phyloP scores from a whole-genome alignment of 2,888 invertebrate species.

The Drosophila niveifrons region DNA sequence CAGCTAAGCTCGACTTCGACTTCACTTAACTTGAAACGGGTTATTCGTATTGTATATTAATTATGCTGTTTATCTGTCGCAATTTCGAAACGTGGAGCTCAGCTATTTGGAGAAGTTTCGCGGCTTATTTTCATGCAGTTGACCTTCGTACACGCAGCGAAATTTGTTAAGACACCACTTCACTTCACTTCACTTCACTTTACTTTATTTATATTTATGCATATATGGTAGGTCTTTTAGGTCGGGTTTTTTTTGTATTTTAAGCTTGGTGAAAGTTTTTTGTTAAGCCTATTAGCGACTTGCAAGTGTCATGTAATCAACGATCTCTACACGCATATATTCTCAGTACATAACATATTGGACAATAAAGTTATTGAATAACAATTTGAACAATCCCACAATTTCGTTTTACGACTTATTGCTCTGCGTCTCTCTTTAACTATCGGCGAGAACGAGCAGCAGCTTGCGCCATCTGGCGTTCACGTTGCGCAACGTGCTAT shows the following conservation, averaged over 20 bases:
- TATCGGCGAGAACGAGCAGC: not conserved
- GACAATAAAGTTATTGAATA: not conserved
- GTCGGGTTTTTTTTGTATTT: slow-evolving; percentile 11
- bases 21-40: slow-evolving; percentile 61
- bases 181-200: slow-evolving; percentile 1
- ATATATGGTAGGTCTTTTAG: not conserved
- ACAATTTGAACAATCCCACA: not conserved
- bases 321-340: not conserved
- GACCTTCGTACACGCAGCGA: slow-evolving; percentile 70
- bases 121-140: slow-evolving; percentile 57
- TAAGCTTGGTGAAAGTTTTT: slow-evolving; percentile 60
- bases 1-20: not conserved
- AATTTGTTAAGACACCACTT: slow-evolving; percentile 50
- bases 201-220: slow-evolving; percentile 7
- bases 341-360: not conserved
- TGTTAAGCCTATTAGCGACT: slow-evolving; percentile 47
- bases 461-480: not conserved
- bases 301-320: slow-evolving; percentile 14
- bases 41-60: slow-evolving; percentile 72
- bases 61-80: slow-evolving; percentile 68
- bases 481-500: not conserved
- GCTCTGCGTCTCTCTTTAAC: not conserved
- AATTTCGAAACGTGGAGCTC: slow-evolving; percentile 62
- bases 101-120: slow-evolving; percentile 61
- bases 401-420: not conserved